phyloP scores from a whole-genome alignment of 1,140 invertebrate genomes.

The Sarcophaga bullata region DNA sequence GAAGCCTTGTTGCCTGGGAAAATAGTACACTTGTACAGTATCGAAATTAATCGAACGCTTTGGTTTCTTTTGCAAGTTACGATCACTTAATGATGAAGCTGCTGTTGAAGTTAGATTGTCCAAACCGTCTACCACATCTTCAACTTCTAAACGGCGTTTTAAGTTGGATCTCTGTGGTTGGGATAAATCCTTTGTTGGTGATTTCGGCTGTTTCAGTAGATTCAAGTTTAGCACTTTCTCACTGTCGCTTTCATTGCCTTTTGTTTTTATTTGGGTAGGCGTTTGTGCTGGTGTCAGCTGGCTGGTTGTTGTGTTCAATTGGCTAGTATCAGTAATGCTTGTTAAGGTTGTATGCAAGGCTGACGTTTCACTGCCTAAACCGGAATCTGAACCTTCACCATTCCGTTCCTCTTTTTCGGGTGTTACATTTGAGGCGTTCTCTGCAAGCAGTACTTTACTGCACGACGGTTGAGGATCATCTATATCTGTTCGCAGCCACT shows the following conservation, averaged over 20 bases:
- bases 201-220: background rate
- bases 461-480: slow-evolving; percentile 1
- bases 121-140: slow-evolving; percentile 64
- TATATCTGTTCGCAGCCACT: slow-evolving; percentile 42
- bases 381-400: slow-evolving; percentile 84
- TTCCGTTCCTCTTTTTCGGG: slow-evolving; percentile 67
- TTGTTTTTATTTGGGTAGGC: background rate
- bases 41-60: slow-evolving; percentile 88
- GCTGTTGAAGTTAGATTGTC: slow-evolving; percentile 52
- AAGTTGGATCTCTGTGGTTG: slow-evolving; percentile 55
- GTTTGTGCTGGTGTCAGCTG: slow-evolving; percentile 14
- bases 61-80: slow-evolving; percentile 71
- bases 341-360: slow-evolving; percentile 45
- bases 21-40: slow-evolving; percentile 94
- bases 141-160: slow-evolving; percentile 67
- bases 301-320: slow-evolving; percentile 22
- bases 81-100: slow-evolving; percentile 52
- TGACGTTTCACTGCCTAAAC: slow-evolving; percentile 74
- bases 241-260: background rate
- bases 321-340: slow-evolving; percentile 43
- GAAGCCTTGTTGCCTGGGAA: slow-evolving; percentile 95
- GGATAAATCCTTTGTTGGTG: background rate
- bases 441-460: slow-evolving; percentile 47
- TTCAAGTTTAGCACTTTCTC: background rate
- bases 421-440: slow-evolving; percentile 43